Conservation (phyloP, 2,113 vertebrate genomes). For the Laticauda laticaudata region DNA sequence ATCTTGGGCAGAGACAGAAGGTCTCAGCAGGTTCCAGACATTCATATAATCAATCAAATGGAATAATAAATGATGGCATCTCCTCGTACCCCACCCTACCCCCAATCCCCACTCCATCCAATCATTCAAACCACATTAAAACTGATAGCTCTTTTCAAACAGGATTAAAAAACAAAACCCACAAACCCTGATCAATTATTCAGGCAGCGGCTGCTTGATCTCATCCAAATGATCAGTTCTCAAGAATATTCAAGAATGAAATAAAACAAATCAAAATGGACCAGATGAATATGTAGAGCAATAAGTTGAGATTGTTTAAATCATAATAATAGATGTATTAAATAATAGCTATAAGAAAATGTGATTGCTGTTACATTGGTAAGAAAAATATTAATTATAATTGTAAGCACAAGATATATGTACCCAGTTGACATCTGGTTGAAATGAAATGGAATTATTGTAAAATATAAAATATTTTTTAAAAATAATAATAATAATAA, state of each 20-base stretch:
- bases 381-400: too few relatives aligned
- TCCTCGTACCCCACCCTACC: background rate
- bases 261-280: too few relatives aligned
- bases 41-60: background rate
- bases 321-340: too few relatives aligned
- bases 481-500: too few relatives aligned
- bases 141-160: background rate
- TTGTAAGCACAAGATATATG: too few relatives aligned
- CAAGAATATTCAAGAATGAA: slow-evolving; percentile 2
- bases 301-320: too few relatives aligned
- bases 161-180: background rate
- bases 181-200: slow-evolving; percentile 31
- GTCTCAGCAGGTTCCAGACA: background rate
- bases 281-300: too few relatives aligned
- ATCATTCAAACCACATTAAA: background rate
- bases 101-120: background rate
- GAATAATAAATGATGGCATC: background rate
- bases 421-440: too few relatives aligned
- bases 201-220: slow-evolving; percentile 11
- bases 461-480: too few relatives aligned
- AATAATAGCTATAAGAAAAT: too few relatives aligned
- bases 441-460: too few relatives aligned
- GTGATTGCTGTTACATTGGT: too few relatives aligned
- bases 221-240: background rate
- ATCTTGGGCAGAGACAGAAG: background rate